A percentile compares a stretch with the other conserved stretches of the same genome.
Conservation (phyloP, 2,888 invertebrate species). For the Dascillus cervinus region DNA sequence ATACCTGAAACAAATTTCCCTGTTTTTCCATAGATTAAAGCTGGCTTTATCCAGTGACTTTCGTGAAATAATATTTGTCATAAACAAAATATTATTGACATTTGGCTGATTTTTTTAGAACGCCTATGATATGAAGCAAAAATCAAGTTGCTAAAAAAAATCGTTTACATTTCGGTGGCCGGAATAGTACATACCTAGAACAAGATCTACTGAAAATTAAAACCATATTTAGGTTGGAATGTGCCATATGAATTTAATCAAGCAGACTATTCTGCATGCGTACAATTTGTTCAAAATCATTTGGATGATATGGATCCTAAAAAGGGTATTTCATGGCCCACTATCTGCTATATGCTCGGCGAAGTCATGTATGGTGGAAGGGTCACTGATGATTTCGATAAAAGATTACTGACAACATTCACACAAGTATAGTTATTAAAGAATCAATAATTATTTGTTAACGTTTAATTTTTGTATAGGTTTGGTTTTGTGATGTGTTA, state of each 20-base stretch:
- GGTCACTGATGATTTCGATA: constrained; percentile 96
- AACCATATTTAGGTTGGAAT: constrained; percentile 74
- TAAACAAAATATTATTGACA: too few relatives aligned
- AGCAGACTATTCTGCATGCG: constrained; percentile 91
- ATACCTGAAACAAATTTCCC: too few relatives aligned
- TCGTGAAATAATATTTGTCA: too few relatives aligned
- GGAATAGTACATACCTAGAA: too few relatives aligned
- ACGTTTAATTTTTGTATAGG: constrained; percentile 34
- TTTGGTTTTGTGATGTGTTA: constrained; percentile 91
- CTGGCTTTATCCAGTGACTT: too few relatives aligned
- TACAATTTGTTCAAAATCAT: constrained; percentile 94
- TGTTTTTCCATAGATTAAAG: too few relatives aligned
- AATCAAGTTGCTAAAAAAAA: too few relatives aligned
- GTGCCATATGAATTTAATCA: constrained; percentile 96
- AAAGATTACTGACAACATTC: constrained; percentile 85
- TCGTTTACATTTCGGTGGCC: too few relatives aligned
- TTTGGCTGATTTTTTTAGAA: too few relatives aligned
- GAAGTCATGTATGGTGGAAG: constrained; percentile 78
- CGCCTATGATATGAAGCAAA: too few relatives aligned
- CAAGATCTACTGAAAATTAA: too few relatives aligned
- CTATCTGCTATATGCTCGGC: constrained; percentile 94
- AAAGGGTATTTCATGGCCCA: constrained; percentile 95
- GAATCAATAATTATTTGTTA: too few relatives aligned
- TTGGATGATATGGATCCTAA: constrained; percentile 95
- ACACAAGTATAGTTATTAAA: constrained; percentile 66